A percentile compares a stretch with the other conserved stretches of the same genome.
Evolutionary conservation across 2,888 invertebrate species (phyloP).

Genomic region (Taenaris catops): DNA sequence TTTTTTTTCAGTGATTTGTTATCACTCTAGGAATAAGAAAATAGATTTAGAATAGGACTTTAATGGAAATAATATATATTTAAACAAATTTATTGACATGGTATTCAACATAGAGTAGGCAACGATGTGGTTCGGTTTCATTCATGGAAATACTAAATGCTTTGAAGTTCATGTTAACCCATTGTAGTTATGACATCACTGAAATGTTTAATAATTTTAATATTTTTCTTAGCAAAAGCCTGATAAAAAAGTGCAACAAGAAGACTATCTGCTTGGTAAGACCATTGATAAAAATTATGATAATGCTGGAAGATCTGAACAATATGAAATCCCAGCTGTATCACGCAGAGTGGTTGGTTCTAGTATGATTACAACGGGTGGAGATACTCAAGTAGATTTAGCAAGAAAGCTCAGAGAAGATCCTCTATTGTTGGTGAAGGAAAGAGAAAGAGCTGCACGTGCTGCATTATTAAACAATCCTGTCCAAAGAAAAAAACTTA

Average conservation of each 20-base stretch:
- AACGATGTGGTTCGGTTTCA: no score
- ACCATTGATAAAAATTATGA: slow-evolving; percentile 90
- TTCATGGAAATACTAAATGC: no score
- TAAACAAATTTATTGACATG: no score
- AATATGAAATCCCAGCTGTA: slow-evolving; percentile 87
- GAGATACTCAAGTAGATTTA: slow-evolving; percentile 89
- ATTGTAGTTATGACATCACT: no score
- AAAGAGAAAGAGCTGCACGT: slow-evolving; percentile 92
- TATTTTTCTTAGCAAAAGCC: slow-evolving; percentile 63
- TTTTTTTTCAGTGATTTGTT: no score
- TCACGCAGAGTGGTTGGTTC: slow-evolving; percentile 63
- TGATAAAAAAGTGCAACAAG: slow-evolving; percentile 84
- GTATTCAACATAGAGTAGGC: no score
- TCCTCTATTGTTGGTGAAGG: slow-evolving; percentile 93
- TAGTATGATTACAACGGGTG: slow-evolving; percentile 67
- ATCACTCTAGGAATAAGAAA: no score
- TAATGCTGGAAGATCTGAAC: slow-evolving; percentile 78
- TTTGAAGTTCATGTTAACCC: no score
- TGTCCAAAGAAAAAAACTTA: slow-evolving; percentile 91
- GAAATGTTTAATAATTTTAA: no score
- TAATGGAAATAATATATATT: no score
- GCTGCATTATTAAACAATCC: slow-evolving; percentile 94
- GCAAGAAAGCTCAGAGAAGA: slow-evolving; percentile 95
- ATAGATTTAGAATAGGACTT: no score
- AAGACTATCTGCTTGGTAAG: slow-evolving; percentile 93